A percentile compares a stretch with the other conserved stretches of the same genome.
phyloP scores from a whole-genome alignment of 2,113 vertebrate genomes.

The Trachemys scripta region DNA sequence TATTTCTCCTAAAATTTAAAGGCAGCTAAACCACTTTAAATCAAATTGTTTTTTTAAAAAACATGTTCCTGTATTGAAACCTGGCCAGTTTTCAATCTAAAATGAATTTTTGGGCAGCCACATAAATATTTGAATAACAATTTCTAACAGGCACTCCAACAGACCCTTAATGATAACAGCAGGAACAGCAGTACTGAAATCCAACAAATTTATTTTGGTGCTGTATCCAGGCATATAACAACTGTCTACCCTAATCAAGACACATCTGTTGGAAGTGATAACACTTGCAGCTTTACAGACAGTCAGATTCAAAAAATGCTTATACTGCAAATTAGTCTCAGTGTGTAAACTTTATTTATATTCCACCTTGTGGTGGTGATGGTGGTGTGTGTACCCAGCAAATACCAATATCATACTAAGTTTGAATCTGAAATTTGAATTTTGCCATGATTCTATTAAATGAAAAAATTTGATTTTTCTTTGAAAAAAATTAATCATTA shows the following conservation, averaged over 20 bases:
- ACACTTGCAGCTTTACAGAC: neutral
- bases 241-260: neutral
- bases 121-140: neutral
- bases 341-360: too few relatives aligned
- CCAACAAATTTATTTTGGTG: neutral
- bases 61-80: neutral
- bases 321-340: neutral
- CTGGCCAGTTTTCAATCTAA: neutral
- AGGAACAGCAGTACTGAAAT: neutral
- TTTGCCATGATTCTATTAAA: conserved; percentile 15
- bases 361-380: neutral
- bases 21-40: neutral
- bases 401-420: neutral
- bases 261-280: neutral
- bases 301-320: neutral
- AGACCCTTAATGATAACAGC: neutral
- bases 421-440: neutral
- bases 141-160: neutral
- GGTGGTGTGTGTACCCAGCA: neutral
- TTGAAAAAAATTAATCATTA: neutral
- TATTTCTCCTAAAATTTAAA: neutral
- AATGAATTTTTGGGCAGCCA: neutral
- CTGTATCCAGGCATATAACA: neutral
- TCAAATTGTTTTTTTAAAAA: neutral
- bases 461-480: neutral